Conservation (phyloP, 2,113 vertebrate species). For the Eulemur rufifrons region DNA sequence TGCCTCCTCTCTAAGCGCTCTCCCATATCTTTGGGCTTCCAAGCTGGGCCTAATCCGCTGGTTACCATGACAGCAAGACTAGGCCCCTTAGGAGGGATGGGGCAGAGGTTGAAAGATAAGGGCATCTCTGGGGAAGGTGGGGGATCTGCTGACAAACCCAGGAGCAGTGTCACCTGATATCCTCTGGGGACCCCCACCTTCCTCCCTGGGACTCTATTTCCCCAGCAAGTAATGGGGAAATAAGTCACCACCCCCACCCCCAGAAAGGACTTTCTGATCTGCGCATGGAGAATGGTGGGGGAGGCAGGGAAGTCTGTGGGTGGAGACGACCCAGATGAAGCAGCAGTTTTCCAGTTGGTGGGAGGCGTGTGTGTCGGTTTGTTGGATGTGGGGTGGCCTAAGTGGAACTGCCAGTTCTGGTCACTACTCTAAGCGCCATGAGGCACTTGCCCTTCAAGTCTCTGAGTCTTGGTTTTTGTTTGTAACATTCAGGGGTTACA, state of each 20-base stretch:
- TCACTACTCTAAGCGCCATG: neutral
- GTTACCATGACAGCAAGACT: constrained; percentile 61
- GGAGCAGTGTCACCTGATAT: neutral
- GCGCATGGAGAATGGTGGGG: neutral
- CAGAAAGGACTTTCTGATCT: neutral
- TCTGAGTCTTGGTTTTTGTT: neutral
- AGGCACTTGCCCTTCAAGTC: neutral
- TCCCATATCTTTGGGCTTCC: constrained; percentile 29
- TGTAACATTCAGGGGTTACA: neutral
- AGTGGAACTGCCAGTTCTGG: neutral
- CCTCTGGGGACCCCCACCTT: neutral
- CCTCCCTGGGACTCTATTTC: neutral
- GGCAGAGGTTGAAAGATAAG: constrained; percentile 47
- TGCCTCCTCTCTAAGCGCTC: constrained; percentile 44
- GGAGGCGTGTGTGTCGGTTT: neutral
- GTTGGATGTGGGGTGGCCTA: neutral
- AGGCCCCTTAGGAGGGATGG: neutral
- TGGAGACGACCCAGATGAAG: neutral
- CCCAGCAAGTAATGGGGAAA: neutral
- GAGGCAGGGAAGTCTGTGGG: neutral
- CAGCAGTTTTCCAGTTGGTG: neutral
- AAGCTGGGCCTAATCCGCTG: constrained; percentile 59
- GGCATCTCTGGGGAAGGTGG: neutral
- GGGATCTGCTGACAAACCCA: neutral
- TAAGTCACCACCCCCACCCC: neutral